Percentiles rank a stretch among this genome's conserved stretches.
These are phyloP conservation scores for Alosa sapidissima DNA, from an alignment of 2,797 vertebrate genomes.

Conservation along the genomic window DNA sequence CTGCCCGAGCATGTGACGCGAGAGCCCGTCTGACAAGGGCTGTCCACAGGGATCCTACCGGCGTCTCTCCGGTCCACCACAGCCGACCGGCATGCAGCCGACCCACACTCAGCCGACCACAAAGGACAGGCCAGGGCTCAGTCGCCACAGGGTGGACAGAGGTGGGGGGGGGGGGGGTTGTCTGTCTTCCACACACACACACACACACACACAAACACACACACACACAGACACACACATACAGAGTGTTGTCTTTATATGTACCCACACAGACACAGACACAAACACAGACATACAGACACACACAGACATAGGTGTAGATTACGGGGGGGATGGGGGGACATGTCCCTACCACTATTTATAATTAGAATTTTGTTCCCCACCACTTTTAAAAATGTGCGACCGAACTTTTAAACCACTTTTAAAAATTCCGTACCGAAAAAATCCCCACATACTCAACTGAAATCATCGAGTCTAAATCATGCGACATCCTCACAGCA, in stretches of 20 bases:
- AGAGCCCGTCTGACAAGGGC: neutral
- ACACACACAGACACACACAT: neutral
- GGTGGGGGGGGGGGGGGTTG: neutral
- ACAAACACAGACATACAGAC: neutral
- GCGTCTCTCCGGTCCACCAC: neutral
- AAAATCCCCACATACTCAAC: too few relatives aligned
- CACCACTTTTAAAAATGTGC: too few relatives aligned
- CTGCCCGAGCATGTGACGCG: neutral
- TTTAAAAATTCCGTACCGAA: too few relatives aligned
- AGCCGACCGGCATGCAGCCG: neutral
- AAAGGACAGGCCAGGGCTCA: neutral
- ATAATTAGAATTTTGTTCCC: too few relatives aligned
- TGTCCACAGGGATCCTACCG: neutral
- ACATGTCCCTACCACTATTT: too few relatives aligned
- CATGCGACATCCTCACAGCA: too few relatives aligned
- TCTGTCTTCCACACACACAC: neutral
- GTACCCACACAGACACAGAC: neutral
- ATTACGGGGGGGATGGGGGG: too few relatives aligned
- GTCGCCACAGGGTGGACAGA: neutral
- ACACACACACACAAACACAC: neutral
- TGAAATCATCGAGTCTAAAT: too few relatives aligned
- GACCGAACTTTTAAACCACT: too few relatives aligned
- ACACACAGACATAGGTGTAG: neutral
- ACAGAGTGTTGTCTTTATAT: too few relatives aligned
- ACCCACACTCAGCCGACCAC: neutral